A percentile compares a stretch with the other conserved stretches of the same genome.
phyloP scores from a whole-genome alignment of 2,888 invertebrate species.

The Phytoseiulus persimilis region DNA sequence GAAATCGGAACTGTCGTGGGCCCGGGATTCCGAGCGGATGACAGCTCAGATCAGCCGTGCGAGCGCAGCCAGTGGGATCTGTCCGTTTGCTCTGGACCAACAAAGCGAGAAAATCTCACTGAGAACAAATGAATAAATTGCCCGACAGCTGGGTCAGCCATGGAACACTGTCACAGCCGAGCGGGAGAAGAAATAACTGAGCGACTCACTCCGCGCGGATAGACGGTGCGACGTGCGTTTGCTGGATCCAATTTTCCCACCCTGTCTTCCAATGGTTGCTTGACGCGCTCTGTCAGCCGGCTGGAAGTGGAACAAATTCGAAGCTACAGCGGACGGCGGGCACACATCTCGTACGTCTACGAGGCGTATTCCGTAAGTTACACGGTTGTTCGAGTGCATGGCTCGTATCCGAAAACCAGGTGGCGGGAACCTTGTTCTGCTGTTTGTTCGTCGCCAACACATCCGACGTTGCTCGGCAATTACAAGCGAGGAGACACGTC shows the following conservation, averaged over 20 bases:
- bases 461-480: too few relatives aligned
- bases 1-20: too few relatives aligned
- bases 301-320: not conserved
- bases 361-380: too few relatives aligned
- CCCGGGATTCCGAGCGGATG: too few relatives aligned
- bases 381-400: too few relatives aligned
- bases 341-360: too few relatives aligned
- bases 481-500: too few relatives aligned
- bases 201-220: not conserved
- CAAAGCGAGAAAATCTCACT: not conserved
- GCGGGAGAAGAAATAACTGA: not conserved
- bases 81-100: not conserved
- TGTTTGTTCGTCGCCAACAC: too few relatives aligned
- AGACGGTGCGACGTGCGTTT: not conserved
- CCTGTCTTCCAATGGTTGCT: not conserved
- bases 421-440: too few relatives aligned
- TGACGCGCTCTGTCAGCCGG: not conserved
- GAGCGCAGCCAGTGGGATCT: not conserved
- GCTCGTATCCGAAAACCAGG: too few relatives aligned
- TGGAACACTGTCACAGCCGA: not conserved
- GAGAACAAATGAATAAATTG: not conserved
- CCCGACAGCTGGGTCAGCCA: not conserved
- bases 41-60: not conserved
- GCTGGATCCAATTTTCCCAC: not conserved
- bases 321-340: too few relatives aligned